phyloP scores from a whole-genome alignment of 1,140 invertebrate species.

The Mizuhopecten yessoensis region DNA sequence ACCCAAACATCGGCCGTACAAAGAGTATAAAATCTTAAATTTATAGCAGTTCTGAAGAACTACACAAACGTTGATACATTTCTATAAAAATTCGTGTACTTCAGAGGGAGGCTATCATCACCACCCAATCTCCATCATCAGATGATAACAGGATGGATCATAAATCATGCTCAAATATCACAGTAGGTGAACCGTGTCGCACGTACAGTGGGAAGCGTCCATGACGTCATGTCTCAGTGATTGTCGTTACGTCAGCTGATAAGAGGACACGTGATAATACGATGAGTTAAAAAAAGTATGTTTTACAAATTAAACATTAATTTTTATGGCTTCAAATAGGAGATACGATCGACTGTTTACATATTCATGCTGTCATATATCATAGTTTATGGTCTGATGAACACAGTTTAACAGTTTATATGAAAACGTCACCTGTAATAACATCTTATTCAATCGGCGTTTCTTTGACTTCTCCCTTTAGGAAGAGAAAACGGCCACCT shows the following conservation, averaged over 20 bases:
- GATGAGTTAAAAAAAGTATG: background rate
- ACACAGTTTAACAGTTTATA: background rate
- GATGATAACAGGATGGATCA: background rate
- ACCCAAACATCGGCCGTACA: background rate
- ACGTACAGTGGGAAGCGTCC: background rate
- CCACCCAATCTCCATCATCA: background rate
- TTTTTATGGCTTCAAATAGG: background rate
- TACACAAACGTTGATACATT: conserved; percentile 11
- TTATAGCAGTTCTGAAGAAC: background rate
- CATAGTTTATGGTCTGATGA: background rate
- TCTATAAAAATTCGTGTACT: background rate
- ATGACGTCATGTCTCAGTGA: background rate
- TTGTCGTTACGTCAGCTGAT: background rate
- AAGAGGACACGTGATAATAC: background rate
- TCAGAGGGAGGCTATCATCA: background rate
- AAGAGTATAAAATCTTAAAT: background rate
- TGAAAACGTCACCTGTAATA: background rate
- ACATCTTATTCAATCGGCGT: background rate
- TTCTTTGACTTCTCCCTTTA: background rate
- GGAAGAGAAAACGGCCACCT: background rate
- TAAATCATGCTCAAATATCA: background rate
- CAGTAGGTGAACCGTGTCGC: background rate
- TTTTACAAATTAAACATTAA: conserved; percentile 9
- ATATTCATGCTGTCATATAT: background rate
- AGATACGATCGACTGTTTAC: background rate